Percentiles rank a stretch among this genome's conserved stretches.
phyloP scores from a whole-genome alignment of 1,140 invertebrate species.

The Drosophila obscura region DNA sequence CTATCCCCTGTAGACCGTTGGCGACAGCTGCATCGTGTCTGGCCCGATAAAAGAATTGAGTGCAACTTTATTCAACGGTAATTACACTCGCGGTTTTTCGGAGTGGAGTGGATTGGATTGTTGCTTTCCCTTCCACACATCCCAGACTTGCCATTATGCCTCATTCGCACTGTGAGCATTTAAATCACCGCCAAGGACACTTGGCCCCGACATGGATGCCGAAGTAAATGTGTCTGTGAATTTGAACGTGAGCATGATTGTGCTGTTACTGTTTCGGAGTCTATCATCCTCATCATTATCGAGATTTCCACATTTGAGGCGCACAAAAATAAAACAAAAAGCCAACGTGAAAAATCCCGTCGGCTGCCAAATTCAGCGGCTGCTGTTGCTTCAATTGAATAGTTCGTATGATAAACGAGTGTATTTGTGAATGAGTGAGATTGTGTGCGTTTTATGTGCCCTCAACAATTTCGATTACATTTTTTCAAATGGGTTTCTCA shows the following conservation, averaged over 20 bases:
- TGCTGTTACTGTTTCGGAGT: slow-evolving; percentile 16
- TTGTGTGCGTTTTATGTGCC: slow-evolving; percentile 67
- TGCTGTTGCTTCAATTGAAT: slow-evolving; percentile 72
- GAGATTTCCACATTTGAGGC: slow-evolving; percentile 35
- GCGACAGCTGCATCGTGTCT: background rate
- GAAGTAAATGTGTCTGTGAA: slow-evolving; percentile 28
- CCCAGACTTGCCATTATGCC: slow-evolving; percentile 46
- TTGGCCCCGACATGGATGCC: slow-evolving; percentile 19
- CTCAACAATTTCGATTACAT: slow-evolving; percentile 51
- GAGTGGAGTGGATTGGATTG: slow-evolving; percentile 47
- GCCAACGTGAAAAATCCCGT: slow-evolving; percentile 49
- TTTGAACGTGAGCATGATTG: slow-evolving; percentile 3
- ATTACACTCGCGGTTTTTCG: slow-evolving; percentile 65
- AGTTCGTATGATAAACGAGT: slow-evolving; percentile 61
- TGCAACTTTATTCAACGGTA: slow-evolving; percentile 72
- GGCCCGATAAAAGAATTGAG: slow-evolving; percentile 53
- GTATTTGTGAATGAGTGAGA: slow-evolving; percentile 24
- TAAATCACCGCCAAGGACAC: slow-evolving; percentile 68
- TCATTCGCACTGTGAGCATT: slow-evolving; percentile 50
- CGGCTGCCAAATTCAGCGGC: slow-evolving; percentile 68
- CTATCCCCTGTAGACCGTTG: too few relatives aligned
- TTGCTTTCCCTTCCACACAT: slow-evolving; percentile 2
- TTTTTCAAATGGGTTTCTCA: slow-evolving; percentile 29
- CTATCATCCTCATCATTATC: slow-evolving; percentile 56
- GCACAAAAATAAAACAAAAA: slow-evolving; percentile 17